Percentiles rank a stretch among this genome's conserved stretches.
Evolutionary conservation across 92 coral and sea anemone species (phyloP).

Genomic region (Parazoanthus darwini): DNA sequence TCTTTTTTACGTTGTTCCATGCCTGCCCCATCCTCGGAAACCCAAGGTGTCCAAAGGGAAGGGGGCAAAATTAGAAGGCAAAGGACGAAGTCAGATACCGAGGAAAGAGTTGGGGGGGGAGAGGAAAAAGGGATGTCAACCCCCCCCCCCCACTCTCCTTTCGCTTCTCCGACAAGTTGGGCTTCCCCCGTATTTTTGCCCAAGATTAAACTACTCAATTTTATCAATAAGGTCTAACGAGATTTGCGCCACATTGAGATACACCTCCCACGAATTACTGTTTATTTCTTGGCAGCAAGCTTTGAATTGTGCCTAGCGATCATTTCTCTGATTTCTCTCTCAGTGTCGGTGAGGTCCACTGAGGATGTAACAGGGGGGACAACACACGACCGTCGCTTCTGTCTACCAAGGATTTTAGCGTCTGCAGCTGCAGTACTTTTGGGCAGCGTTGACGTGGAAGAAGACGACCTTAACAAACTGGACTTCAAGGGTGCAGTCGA

Average conservation of each 20-base stretch:
- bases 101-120: no score
- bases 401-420: constrained; percentile 40
- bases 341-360: constrained; percentile 35
- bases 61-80: no score
- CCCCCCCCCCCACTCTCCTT: no score
- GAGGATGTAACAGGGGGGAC: constrained; percentile 46
- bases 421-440: constrained; percentile 25
- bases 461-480: constrained; percentile 1
- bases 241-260: background rate
- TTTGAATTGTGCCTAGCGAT: constrained; percentile 76
- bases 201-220: no score
- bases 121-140: no score
- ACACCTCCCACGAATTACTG: background rate
- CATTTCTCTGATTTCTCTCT: constrained; percentile 70
- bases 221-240: no score
- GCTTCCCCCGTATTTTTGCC: no score
- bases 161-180: no score
- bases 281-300: constrained; percentile 54
- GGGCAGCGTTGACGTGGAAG: constrained; percentile 12
- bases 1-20: no score
- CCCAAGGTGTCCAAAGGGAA: no score
- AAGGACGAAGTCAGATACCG: no score
- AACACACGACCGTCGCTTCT: constrained; percentile 81
- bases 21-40: no score
- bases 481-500: background rate